Conservation (phyloP, 1,140 invertebrate genomes). For the Pseudomyrmex flavicornis region DNA sequence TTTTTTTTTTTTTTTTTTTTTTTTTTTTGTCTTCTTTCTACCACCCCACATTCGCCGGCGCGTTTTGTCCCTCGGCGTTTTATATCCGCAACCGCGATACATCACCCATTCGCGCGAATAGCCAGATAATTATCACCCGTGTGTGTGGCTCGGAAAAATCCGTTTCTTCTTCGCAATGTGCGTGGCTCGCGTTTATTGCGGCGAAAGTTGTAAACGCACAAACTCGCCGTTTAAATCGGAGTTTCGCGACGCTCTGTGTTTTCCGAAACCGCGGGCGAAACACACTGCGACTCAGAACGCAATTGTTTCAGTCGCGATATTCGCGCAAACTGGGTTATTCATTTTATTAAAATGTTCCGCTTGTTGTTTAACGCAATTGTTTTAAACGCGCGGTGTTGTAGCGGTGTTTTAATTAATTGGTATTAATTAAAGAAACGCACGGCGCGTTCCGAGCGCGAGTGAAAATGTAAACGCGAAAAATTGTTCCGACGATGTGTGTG, state of each 20-base stretch:
- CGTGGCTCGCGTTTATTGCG: conserved; percentile 20
- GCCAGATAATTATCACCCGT: conserved; percentile 68
- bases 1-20: too few relatives aligned
- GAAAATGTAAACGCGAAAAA: neutral
- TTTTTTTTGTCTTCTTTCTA: conserved; percentile 3
- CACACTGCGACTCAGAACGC: neutral
- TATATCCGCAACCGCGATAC: neutral
- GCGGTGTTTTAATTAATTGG: neutral
- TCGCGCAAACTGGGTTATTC: conserved; percentile 4
- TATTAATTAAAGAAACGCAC: neutral
- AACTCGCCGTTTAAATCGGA: conserved; percentile 21
- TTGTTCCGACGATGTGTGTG: neutral
- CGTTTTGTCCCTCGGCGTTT: too few relatives aligned
- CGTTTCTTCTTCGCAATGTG: conserved; percentile 15
- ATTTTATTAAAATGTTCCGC: neutral
- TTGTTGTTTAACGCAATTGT: too few relatives aligned
- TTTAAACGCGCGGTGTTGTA: neutral
- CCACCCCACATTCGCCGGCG: neutral
- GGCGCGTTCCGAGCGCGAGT: too few relatives aligned
- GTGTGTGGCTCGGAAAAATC: conserved; percentile 36
- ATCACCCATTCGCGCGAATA: conserved; percentile 52
- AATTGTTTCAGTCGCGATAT: neutral
- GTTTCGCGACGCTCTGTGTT: conserved; percentile 13
- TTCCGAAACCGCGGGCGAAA: neutral
- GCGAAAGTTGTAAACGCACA: conserved; percentile 18